Conservation (phyloP, 37 sponge, comb jelly and placozoan genomes). For the Haliclona indistincta region DNA sequence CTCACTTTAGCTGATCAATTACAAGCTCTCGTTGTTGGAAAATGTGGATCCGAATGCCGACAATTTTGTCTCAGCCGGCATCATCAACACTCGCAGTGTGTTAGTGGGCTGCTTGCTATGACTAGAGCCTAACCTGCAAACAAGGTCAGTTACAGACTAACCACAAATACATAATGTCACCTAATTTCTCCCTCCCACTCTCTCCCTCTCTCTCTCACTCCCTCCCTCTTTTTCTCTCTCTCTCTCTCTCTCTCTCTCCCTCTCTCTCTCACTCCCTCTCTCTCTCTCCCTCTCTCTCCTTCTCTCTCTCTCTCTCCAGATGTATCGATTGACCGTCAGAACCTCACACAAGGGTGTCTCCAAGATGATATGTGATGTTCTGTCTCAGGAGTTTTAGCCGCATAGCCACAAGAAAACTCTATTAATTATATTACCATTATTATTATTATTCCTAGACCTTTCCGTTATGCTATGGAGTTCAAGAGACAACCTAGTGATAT, state of each 20-base stretch:
- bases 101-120: conserved; percentile 84
- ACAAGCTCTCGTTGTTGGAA: conserved; percentile 72
- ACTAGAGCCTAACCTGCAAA: conserved; percentile 90
- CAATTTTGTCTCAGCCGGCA: conserved; percentile 89
- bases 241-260: not conserved
- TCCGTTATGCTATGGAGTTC: no score
- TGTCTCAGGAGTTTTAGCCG: conserved; percentile 56
- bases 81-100: conserved; percentile 65
- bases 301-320: no score
- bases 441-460: no score
- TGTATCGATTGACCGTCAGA: conserved; percentile 90
- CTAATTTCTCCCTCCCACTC: no score
- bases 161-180: no score
- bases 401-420: no score
- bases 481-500: no score
- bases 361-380: conserved; percentile 29
- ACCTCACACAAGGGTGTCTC: conserved; percentile 62
- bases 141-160: conserved; percentile 77
- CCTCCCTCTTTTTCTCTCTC: not conserved
- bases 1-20: conserved; percentile 71
- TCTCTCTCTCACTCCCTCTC: not conserved
- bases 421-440: no score
- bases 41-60: conserved; percentile 88
- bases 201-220: not conserved
- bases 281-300: no score